Percentiles rank a stretch among this genome's conserved stretches.
phyloP scores from a whole-genome alignment of 2,113 vertebrate species.

The Maccullochella peelii region DNA sequence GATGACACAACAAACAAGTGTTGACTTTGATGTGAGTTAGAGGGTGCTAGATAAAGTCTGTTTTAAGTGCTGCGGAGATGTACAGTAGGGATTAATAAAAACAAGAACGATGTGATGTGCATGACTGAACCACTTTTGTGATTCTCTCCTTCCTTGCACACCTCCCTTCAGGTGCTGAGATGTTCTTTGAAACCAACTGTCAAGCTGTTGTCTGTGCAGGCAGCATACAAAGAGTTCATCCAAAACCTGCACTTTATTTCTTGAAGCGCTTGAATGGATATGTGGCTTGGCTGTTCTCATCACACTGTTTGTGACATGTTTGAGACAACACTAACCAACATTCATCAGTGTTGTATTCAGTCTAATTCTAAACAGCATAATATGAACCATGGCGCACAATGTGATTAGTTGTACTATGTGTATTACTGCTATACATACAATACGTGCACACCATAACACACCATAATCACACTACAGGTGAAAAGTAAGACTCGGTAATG shows the following conservation, averaged over 20 bases:
- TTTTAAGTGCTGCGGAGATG: slow-evolving; percentile 70
- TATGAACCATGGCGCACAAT: background rate
- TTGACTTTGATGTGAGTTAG: slow-evolving; percentile 71
- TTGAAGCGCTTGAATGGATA: slow-evolving; percentile 47
- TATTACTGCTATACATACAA: slow-evolving; percentile 4
- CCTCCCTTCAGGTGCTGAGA: slow-evolving; percentile 81
- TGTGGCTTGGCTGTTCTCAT: slow-evolving; percentile 39
- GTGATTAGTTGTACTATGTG: background rate
- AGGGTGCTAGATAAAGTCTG: slow-evolving; percentile 56
- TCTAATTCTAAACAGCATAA: background rate
- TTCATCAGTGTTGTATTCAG: background rate
- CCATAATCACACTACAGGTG: background rate
- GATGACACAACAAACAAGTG: slow-evolving; percentile 66
- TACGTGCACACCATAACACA: background rate
- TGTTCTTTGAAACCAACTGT: slow-evolving; percentile 85
- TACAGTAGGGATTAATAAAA: slow-evolving; percentile 84
- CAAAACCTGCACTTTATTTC: slow-evolving; percentile 64
- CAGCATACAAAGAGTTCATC: slow-evolving; percentile 80
- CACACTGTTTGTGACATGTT: slow-evolving; percentile 6
- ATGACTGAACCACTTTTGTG: slow-evolving; percentile 83
- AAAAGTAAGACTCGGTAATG: slow-evolving; percentile 2
- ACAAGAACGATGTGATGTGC: slow-evolving; percentile 82
- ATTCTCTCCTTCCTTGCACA: slow-evolving; percentile 74
- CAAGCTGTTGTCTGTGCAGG: slow-evolving; percentile 82
- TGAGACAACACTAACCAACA: slow-evolving; percentile 16